Evolutionary conservation across 2,797 vertebrate genomes (phyloP).

Genomic region (Pristis pectinata): DNA sequence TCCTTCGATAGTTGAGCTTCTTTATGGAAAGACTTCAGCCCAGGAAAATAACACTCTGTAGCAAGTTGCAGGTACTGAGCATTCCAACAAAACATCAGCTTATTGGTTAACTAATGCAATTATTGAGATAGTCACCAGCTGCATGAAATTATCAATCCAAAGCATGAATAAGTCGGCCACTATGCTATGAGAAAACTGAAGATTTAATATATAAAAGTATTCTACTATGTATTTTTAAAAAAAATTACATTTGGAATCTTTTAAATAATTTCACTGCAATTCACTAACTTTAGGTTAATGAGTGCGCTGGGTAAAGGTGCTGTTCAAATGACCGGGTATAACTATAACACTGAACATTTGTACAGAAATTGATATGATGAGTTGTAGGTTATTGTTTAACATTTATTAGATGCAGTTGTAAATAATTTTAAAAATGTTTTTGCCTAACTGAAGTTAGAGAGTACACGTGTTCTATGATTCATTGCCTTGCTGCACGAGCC

Average conservation of each 20-base stretch:
- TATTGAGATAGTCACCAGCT: background rate
- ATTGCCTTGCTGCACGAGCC: background rate
- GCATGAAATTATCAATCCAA: background rate
- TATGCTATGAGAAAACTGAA: background rate
- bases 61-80: background rate
- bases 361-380: background rate
- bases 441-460: background rate
- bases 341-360: background rate
- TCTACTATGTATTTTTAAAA: too few species aligned
- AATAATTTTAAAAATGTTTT: background rate
- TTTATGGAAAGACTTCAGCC: background rate
- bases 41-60: background rate
- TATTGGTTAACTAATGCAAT: background rate
- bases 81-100: background rate
- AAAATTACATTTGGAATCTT: background rate
- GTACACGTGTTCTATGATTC: background rate
- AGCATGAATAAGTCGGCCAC: background rate
- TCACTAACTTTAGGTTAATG: background rate
- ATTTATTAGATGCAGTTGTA: background rate
- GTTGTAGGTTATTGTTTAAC: conserved; percentile 18
- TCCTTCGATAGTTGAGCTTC: background rate
- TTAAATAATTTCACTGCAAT: background rate
- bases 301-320: background rate
- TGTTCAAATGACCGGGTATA: background rate
- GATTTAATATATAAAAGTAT: background rate